Base-by-base conservation (phyloP, 2,888 invertebrate genomes). In the Ichneumoninae sp. region DNA sequence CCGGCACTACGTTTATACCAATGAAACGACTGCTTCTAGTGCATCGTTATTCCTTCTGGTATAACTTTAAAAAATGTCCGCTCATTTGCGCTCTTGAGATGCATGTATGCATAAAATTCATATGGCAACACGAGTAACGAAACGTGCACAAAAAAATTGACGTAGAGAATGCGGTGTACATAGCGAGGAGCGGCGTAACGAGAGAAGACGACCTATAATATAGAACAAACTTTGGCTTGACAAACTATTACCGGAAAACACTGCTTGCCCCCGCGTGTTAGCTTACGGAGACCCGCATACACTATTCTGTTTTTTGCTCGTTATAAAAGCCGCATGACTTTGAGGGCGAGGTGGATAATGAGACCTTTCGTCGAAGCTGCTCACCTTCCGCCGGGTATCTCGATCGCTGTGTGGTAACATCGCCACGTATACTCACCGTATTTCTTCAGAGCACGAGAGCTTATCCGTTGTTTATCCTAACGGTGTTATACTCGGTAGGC, bases 261-360 rank as follows among this genome's bases (percentile, higher is more conserved):
- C 44, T 47, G 44, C 13, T 54, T 40, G 13, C 26, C 50, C 22
- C 71, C 71, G 52, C 71, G 71, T 65, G 50, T n/a, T n/a, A 54
- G 52, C 65, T 47, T 52, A 52, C 62, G 1, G n/a, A 33, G 30
- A 62, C 62, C 30, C 33, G 47, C 16, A 69, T 60, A 6, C 36
- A 13, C 50, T 40, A 22, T 36, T 19, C 50, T 44, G 74, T 80
- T 83, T 83, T 80, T 80, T 83, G 83, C 80, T 83, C 71, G 80
- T 83, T 83, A 80, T 80, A 69, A 26, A 54, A 74, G 50, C 54
- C 80, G 33, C 60, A 75, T 62, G 80, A 83, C 80, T 69, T 47
- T 44, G 69, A 68, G 72, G 57, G 36, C 75, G 65, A 62, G 40
- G 75, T 60, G 74, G 78, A 62, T 83, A 83, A 83, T 83, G 83